A percentile compares a stretch with the other conserved stretches of the same genome.
Conservation (phyloP, 1,140 invertebrate genomes). For the Drosophila obscura region DNA sequence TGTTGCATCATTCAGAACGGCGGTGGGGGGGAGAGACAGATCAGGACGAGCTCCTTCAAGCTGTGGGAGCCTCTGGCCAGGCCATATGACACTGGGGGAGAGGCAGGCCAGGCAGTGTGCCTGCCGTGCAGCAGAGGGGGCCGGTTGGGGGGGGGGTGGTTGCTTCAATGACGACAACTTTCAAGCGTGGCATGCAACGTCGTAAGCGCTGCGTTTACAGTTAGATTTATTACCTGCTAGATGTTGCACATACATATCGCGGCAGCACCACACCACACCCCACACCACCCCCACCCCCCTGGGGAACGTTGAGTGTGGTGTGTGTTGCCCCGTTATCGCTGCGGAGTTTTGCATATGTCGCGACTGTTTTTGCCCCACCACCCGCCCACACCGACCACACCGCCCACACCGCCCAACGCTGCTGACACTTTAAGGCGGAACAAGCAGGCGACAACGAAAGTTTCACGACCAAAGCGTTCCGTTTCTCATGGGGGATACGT, state of each 20-base stretch:
- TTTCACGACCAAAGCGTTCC: constrained; percentile 42
- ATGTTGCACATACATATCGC: constrained; percentile 71
- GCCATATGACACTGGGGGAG: no score
- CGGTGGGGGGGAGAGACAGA: constrained; percentile 1
- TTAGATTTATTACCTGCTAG: constrained; percentile 81
- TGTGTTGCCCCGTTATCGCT: constrained; percentile 62
- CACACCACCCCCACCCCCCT: no score
- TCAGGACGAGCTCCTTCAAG: neutral
- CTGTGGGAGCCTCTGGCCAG: neutral
- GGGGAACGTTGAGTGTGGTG: constrained; percentile 5
- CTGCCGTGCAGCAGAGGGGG: no score
- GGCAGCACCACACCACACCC: constrained; percentile 12
- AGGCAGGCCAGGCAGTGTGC: neutral
- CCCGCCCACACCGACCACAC: no score
- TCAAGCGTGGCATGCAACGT: constrained; percentile 77
- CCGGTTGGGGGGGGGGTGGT: constrained; percentile 14
- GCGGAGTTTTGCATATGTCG: constrained; percentile 75
- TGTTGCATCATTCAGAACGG: constrained; percentile 53
- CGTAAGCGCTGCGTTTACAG: constrained; percentile 79
- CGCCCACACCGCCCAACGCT: no score
- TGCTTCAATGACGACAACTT: constrained; percentile 75
- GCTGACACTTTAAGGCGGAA: constrained; percentile 61
- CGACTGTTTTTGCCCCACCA: constrained; percentile 55
- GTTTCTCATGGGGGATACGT: neutral
- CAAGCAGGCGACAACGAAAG: constrained; percentile 40